These are phyloP conservation scores for Plestiodon gilberti DNA, from an alignment of 2,113 vertebrate species.

Conservation along the genomic window DNA sequence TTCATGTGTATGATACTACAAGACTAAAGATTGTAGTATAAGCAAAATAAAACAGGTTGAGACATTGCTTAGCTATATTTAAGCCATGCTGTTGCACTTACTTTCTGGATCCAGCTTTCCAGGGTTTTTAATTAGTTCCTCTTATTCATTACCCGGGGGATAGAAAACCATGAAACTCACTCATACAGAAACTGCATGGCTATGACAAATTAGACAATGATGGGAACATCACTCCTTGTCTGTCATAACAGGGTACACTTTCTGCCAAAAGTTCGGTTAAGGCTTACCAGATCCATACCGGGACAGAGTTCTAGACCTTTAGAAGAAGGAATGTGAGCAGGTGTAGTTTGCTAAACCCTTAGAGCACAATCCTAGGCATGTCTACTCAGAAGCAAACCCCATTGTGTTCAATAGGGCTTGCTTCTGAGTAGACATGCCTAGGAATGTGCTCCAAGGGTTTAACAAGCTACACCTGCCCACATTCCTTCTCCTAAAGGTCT, in stretches of 20 bases:
- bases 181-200: neutral
- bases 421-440: no score
- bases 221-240: neutral
- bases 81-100: neutral
- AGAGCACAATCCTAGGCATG: no score
- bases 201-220: neutral
- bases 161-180: neutral
- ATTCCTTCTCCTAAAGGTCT: no score
- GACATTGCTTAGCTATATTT: neutral
- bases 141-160: neutral
- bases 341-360: no score
- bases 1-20: no score
- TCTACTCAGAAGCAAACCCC: no score
- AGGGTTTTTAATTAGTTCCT: constrained; percentile 20
- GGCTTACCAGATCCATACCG: no score
- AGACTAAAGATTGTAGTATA: neutral
- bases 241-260: neutral
- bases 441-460: no score
- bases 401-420: no score
- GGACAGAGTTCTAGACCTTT: no score
- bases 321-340: no score
- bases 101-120: neutral
- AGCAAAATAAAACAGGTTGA: constrained; percentile 22
- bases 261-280: neutral
- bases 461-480: no score